Base-by-base conservation (phyloP, 2,888 invertebrate species). In the Pandemis corylana region DNA sequence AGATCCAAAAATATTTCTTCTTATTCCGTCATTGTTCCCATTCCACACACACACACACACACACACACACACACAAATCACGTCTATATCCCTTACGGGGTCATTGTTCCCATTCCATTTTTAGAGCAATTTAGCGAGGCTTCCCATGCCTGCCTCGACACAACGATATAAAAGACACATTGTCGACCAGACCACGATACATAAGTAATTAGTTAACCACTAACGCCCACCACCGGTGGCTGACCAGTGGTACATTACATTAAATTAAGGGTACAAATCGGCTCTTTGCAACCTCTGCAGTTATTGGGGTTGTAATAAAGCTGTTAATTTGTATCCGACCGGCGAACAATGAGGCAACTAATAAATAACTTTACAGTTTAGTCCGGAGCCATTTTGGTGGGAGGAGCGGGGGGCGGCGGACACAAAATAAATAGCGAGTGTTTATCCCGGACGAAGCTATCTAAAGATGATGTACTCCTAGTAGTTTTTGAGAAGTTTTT, bases 291-390 rank as follows among this genome's bases (percentile, higher is more conserved):
- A 71, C 68, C 75, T 76, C 62, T 74, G 76, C 82, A 82, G 84
- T 83, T 83, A 80, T 82, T 84, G 77, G 82, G 81, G 81, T 64
- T 68, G 64, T 80, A 80, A 86, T 80, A 81, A 85, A 82, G 77
- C 80, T 77, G 78, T 77, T 77, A 80, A 81, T 80, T 80, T 78
- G 81, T 81, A 83, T 80, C 82, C 81, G 79, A 81, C 85, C 86
- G 80, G 86, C 84, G 82, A 80, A 79, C 80, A 83, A 84, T 82
- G 80, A 82, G 75, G 76, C 70, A 71, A 79, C 80, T 67, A 84
- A 84, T 85, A 89, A 84, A 86, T 84, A 86, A 86, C 83, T 83
- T 84, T 82, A 78, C 76, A 81, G 81, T 79, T 71, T 76, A 81
- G 59, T 36, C 44, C 44, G 46, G 56, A 59, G 41, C 71, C 44